A percentile compares a stretch with the other conserved stretches of the same genome.
Evolutionary conservation across 2,113 vertebrate genomes (phyloP).

Genomic region (Erythrolamprus reginae): DNA sequence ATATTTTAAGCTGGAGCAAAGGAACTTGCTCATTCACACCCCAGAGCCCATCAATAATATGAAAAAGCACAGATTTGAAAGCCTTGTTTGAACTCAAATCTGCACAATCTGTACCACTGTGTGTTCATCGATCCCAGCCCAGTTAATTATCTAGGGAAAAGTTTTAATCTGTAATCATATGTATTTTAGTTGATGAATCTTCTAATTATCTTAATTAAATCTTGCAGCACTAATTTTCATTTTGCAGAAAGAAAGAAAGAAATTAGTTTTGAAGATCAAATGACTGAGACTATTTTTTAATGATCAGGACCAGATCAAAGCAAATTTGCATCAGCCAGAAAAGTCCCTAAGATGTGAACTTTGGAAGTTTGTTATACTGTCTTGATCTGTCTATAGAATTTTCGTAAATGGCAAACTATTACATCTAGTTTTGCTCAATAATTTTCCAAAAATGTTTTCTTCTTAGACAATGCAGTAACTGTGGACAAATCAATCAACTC

Average conservation of each 20-base stretch:
- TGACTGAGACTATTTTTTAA: background rate
- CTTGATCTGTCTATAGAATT: accelerated
- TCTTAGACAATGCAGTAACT: accelerated
- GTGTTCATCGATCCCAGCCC: background rate
- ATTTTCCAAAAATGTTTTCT: background rate
- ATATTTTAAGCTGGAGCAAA: background rate
- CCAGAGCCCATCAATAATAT: background rate
- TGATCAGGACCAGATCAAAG: background rate
- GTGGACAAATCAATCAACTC: accelerated
- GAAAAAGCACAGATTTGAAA: background rate
- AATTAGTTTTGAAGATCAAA: slow-evolving; percentile 2
- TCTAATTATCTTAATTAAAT: slow-evolving; percentile 21
- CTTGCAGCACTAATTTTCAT: background rate
- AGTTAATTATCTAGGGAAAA: background rate
- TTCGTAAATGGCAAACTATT: accelerated
- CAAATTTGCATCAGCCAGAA: background rate
- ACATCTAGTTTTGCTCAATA: background rate
- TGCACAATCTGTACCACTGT: background rate
- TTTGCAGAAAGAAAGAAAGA: background rate
- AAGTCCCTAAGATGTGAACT: background rate
- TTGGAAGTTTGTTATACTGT: background rate
- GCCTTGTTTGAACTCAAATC: background rate
- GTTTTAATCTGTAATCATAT: slow-evolving; percentile 9
- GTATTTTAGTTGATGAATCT: background rate
- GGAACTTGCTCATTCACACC: background rate